These are phyloP conservation scores for Aldabrachelys gigantea DNA, from an alignment of 2,113 vertebrate genomes.

Conservation along the genomic window DNA sequence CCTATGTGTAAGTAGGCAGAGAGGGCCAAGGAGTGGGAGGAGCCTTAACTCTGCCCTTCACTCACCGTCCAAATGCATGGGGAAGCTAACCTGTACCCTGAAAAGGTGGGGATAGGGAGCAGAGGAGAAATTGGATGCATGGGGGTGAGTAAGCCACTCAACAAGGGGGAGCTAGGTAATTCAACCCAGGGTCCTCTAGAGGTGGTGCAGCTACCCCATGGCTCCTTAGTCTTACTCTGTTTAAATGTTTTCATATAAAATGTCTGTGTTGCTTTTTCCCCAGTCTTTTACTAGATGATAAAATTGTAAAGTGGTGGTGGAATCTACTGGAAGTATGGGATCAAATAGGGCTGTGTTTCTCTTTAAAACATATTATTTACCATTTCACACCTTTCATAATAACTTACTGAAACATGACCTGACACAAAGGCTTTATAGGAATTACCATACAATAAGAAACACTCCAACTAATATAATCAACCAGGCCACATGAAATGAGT, in stretches of 20 bases:
- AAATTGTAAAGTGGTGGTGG: background rate
- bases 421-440: background rate
- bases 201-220: background rate
- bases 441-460: background rate
- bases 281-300: background rate
- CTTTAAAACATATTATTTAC: background rate
- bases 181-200: background rate
- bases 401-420: background rate
- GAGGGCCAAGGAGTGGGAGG: background rate
- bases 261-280: background rate
- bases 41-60: background rate
- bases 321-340: background rate
- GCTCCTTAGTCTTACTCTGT: background rate
- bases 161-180: background rate
- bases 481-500: too few relatives aligned
- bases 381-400: background rate
- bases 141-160: background rate
- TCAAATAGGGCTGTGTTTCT: background rate
- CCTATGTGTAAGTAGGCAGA: background rate
- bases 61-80: background rate
- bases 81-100: background rate
- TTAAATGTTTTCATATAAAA: background rate
- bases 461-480: background rate
- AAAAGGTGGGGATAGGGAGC: background rate
- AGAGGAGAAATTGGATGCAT: background rate